Evolutionary conservation across 2,888 invertebrate species (phyloP).

Genomic region (Hirtodrosophila histrioides): DNA sequence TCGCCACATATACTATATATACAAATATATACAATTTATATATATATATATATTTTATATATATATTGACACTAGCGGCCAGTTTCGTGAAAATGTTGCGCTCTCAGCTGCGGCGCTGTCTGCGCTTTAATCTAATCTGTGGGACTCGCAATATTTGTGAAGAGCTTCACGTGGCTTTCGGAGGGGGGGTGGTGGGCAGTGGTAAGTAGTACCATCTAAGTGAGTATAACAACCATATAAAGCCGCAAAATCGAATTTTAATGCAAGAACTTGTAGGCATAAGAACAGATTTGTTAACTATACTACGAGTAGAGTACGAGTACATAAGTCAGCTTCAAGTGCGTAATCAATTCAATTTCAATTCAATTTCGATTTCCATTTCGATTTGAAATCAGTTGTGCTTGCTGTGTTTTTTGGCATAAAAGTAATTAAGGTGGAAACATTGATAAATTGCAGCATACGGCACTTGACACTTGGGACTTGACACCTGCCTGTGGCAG

Average conservation of each 20-base stretch:
- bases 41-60: no score
- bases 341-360: conserved; percentile 35
- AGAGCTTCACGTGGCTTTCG: conserved; percentile 68
- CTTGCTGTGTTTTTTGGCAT: neutral
- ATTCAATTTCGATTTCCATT: conserved; percentile 18
- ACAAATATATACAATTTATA: conserved; percentile 10
- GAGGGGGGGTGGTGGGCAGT: neutral
- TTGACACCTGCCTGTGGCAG: conserved; percentile 33
- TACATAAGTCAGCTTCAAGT: conserved; percentile 7
- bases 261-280: conserved; percentile 35
- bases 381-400: conserved; percentile 7
- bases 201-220: neutral
- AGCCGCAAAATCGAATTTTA: conserved; percentile 35
- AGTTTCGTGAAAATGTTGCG: conserved; percentile 19
- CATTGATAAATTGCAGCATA: conserved; percentile 60
- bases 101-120: conserved; percentile 19
- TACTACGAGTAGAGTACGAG: no score
- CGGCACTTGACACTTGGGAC: conserved; percentile 17
- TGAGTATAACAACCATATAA: conserved; percentile 7
- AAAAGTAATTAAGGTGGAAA: conserved; percentile 51
- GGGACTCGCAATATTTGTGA: conserved; percentile 41
- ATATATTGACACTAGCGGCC: conserved; percentile 41
- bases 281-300: conserved; percentile 35
- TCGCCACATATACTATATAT: conserved; percentile 45
- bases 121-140: conserved; percentile 51